phyloP scores from a whole-genome alignment of 2,888 invertebrate genomes.

The Lottia scabra region DNA sequence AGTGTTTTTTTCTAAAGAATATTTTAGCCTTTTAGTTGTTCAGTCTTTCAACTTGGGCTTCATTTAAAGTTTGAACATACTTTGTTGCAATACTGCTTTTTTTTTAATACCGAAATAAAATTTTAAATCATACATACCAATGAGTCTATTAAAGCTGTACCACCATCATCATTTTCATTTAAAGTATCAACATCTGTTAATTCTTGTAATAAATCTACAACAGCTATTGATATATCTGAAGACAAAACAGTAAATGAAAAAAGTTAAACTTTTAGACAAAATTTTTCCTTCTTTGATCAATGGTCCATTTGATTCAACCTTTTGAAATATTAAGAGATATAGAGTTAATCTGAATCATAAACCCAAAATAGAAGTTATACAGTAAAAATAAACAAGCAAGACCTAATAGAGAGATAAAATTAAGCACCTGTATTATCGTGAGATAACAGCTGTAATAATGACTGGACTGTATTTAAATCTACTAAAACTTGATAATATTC shows the following conservation, averaged over 20 bases:
- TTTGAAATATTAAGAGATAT: background rate
- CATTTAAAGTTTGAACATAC: too few relatives aligned
- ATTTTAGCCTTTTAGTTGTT: too few relatives aligned
- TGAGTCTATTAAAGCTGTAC: conserved; percentile 87
- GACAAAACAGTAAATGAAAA: too few relatives aligned
- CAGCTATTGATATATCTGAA: conserved; percentile 80
- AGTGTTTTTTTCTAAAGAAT: too few relatives aligned
- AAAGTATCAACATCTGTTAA: conserved; percentile 95
- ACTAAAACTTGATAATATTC: conserved; percentile 93
- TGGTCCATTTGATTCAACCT: too few relatives aligned
- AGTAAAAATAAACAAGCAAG: too few relatives aligned
- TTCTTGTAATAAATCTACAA: conserved; percentile 83
- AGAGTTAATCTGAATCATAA: background rate
- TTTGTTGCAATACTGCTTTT: too few relatives aligned
- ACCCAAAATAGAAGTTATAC: too few relatives aligned
- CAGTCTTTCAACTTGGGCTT: too few relatives aligned
- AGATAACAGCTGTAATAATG: conserved; percentile 89
- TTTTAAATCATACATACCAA: conserved; percentile 69
- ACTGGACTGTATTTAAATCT: conserved; percentile 88
- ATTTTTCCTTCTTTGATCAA: too few relatives aligned
- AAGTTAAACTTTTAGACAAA: too few relatives aligned
- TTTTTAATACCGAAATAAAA: too few relatives aligned
- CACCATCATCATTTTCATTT: conserved; percentile 93
- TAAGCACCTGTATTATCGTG: conserved; percentile 93
- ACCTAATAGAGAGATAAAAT: background rate